Conservation (phyloP, 2,113 vertebrate genomes). For the Oriolus oriolus region DNA sequence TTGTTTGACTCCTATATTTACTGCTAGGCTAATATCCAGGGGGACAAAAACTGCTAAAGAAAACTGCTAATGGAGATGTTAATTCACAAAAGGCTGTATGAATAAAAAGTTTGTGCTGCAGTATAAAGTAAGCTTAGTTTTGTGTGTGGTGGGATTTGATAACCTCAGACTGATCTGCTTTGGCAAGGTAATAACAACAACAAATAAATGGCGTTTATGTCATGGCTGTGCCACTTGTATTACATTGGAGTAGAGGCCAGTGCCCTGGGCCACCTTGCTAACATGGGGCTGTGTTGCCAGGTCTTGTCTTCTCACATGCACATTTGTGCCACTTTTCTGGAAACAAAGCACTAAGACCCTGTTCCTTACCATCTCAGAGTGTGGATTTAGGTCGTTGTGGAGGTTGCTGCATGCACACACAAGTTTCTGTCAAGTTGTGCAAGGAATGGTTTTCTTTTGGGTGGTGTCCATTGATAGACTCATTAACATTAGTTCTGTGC, state of each 20-base stretch:
- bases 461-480: background rate
- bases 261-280: background rate
- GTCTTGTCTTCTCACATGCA: background rate
- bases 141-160: background rate
- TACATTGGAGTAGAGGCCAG: background rate
- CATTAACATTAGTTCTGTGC: background rate
- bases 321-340: background rate
- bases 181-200: background rate
- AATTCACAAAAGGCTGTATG: background rate
- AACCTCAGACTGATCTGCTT: background rate
- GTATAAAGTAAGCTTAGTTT: background rate
- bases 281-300: rapidly evolving
- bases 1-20: constrained; percentile 16
- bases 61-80: background rate
- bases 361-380: background rate
- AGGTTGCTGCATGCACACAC: background rate
- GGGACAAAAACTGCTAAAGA: background rate
- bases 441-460: background rate
- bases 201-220: background rate
- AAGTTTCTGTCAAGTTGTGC: background rate
- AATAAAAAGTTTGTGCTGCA: background rate
- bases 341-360: background rate
- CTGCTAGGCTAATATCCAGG: background rate
- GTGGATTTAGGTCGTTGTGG: background rate
- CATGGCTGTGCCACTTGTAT: background rate